Conservation (phyloP, 1,140 invertebrate genomes). For the Hyles euphorbiae region DNA sequence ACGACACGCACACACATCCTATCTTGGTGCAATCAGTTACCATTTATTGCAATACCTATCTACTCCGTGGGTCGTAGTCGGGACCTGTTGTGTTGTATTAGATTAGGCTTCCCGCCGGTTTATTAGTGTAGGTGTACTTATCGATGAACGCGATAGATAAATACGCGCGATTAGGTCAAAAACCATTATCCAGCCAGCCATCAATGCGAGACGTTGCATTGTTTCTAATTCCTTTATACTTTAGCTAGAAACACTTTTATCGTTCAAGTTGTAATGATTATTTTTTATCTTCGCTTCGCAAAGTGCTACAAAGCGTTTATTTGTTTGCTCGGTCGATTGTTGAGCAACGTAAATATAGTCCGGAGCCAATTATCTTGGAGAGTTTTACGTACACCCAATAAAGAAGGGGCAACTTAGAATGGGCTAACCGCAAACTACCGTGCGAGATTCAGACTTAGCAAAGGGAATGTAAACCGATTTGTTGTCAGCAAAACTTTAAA, state of each 20-base stretch:
- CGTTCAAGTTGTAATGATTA: no score
- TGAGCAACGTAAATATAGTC: slow-evolving; percentile 20
- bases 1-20: slow-evolving; percentile 17
- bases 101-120: slow-evolving; percentile 19
- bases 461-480: slow-evolving; percentile 51
- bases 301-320: no score
- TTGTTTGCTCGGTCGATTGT: slow-evolving; percentile 7
- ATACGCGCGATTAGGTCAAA: no score
- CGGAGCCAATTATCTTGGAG: slow-evolving; percentile 41
- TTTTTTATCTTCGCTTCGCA: no score
- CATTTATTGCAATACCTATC: slow-evolving; percentile 21
- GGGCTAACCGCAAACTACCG: slow-evolving; percentile 52
- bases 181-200: background rate
- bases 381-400: slow-evolving; percentile 46
- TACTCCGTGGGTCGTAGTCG: slow-evolving; percentile 11
- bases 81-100: slow-evolving; percentile 15
- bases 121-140: slow-evolving; percentile 6
- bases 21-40: slow-evolving; percentile 27
- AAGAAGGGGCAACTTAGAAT: slow-evolving; percentile 41
- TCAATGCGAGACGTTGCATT: slow-evolving; percentile 4
- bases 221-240: no score
- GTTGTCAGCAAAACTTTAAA: slow-evolving; percentile 55
- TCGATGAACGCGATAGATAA: background rate
- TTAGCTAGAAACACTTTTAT: no score
- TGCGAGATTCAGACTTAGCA: slow-evolving; percentile 52